phyloP scores from a whole-genome alignment of 2,797 vertebrate genomes.

The Melanogrammus aeglefinus region DNA sequence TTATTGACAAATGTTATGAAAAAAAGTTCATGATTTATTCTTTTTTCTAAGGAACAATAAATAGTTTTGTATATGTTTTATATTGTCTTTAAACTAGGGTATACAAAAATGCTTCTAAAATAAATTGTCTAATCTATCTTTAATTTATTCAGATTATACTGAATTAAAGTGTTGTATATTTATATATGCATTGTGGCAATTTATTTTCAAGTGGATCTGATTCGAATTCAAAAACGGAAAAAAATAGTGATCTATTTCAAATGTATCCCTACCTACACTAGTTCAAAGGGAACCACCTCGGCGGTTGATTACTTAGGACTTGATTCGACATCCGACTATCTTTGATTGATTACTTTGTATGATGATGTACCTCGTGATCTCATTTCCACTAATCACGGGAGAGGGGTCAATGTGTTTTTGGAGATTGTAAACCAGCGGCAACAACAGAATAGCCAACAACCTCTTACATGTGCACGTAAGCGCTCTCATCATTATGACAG shows the following conservation, averaged over 20 bases:
- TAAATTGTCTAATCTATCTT: too few species aligned
- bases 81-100: background rate
- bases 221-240: background rate
- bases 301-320: background rate
- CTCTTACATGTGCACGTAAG: background rate
- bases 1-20: background rate
- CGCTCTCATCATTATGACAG: slow-evolving; percentile 3
- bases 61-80: background rate
- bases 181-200: background rate
- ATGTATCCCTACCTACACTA: too few species aligned
- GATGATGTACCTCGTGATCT: background rate
- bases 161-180: background rate
- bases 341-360: background rate
- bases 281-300: background rate
- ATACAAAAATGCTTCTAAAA: too few species aligned
- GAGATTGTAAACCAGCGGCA: background rate
- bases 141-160: background rate
- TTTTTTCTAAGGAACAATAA: background rate
- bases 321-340: background rate
- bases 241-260: background rate
- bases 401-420: background rate
- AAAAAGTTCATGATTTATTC: background rate
- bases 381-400: background rate
- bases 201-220: background rate
- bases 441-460: background rate